phyloP scores from a whole-genome alignment of 2,888 invertebrate species.

The Platycnemis pennipes region DNA sequence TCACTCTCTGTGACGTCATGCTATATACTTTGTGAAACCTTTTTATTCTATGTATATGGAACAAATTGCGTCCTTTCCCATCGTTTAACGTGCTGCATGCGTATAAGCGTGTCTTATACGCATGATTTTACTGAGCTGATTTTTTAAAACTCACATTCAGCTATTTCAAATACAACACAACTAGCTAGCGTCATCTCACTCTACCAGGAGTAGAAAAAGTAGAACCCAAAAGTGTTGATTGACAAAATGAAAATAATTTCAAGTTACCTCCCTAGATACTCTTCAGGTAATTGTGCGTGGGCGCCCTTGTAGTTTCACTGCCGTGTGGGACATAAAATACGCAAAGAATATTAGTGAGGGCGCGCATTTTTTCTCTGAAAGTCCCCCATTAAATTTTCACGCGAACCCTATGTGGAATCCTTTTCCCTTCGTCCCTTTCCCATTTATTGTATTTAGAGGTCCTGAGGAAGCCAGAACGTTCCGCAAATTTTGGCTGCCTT shows the following conservation, averaged over 20 bases:
- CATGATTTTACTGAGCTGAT: too few relatives aligned
- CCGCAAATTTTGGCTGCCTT: background rate
- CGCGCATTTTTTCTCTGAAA: slow-evolving; percentile 13
- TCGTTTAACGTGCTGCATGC: too few relatives aligned
- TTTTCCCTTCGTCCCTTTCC: background rate
- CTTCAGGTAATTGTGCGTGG: background rate
- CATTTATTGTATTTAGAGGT: background rate
- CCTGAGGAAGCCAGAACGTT: background rate
- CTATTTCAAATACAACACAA: too few relatives aligned
- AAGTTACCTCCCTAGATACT: background rate
- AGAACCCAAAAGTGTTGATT: background rate
- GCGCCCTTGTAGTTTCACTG: background rate
- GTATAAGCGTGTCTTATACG: too few relatives aligned
- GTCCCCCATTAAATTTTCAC: slow-evolving; percentile 5
- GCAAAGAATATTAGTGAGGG: background rate
- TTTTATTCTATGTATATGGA: too few relatives aligned
- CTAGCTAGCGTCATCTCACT: too few relatives aligned
- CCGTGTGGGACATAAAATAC: background rate
- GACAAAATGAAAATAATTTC: background rate
- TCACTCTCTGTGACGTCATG: too few relatives aligned
- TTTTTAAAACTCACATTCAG: too few relatives aligned
- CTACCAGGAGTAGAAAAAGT: background rate
- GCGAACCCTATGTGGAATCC: background rate
- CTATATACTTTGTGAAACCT: too few relatives aligned
- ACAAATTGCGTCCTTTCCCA: too few relatives aligned